phyloP scores from a whole-genome alignment of 1,140 invertebrate genomes.

The Psix sp. region DNA sequence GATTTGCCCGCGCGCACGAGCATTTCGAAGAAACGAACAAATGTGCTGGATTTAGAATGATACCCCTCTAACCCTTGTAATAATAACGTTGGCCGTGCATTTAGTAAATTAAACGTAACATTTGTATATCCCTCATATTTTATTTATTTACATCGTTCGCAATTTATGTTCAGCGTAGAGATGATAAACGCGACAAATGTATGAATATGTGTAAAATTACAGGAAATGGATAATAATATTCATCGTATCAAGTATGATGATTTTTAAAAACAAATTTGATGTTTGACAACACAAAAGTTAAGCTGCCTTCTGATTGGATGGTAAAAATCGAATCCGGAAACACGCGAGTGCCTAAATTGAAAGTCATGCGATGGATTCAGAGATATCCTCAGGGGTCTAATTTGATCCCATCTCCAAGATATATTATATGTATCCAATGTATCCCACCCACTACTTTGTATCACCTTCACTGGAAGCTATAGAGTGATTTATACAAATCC shows the following conservation, averaged over 20 bases:
- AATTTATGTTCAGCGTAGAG: slow-evolving; percentile 20
- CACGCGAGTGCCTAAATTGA: slow-evolving; percentile 30
- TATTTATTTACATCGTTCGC: background rate
- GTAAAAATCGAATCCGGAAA: slow-evolving; percentile 36
- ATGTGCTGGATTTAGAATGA: slow-evolving; percentile 51
- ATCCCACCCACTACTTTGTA: slow-evolving; percentile 54
- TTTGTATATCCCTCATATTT: slow-evolving; percentile 9
- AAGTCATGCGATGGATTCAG: slow-evolving; percentile 39
- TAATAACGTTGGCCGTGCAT: slow-evolving; percentile 43
- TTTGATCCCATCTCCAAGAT: slow-evolving; percentile 54
- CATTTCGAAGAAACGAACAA: slow-evolving; percentile 56
- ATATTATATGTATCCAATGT: slow-evolving; percentile 52
- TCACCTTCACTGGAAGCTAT: slow-evolving; percentile 51
- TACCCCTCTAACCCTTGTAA: slow-evolving; percentile 44
- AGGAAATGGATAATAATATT: too few species aligned
- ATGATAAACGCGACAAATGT: too few species aligned
- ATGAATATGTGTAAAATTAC: too few species aligned
- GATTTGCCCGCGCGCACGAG: slow-evolving; percentile 39
- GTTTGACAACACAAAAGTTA: too few species aligned
- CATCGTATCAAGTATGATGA: too few species aligned
- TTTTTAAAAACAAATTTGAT: too few species aligned
- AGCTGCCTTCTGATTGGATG: too few species aligned
- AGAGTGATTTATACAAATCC: slow-evolving; percentile 47
- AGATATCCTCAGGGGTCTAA: slow-evolving; percentile 49
- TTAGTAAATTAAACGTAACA: slow-evolving; percentile 49